A percentile compares a stretch with the other conserved stretches of the same genome.
These are phyloP conservation scores for Lagenorhynchus albirostris DNA, from an alignment of 2,113 vertebrate species.

Conservation along the genomic window DNA sequence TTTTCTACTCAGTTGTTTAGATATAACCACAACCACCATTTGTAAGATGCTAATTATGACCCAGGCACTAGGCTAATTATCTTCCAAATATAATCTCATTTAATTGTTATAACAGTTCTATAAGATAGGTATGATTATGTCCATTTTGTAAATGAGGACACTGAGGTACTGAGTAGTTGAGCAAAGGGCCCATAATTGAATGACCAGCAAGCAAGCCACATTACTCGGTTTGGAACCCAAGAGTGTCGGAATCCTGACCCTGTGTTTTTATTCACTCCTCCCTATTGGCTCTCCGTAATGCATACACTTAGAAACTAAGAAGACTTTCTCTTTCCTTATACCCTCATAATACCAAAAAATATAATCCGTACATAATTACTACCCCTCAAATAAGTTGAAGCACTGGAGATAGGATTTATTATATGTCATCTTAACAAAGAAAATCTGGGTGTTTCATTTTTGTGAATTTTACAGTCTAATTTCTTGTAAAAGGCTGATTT, in stretches of 20 bases:
- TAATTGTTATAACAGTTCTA: conserved; percentile 26
- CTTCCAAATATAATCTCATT: conserved; percentile 51
- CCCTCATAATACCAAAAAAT: background rate
- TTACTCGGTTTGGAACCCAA: background rate
- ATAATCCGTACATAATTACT: background rate
- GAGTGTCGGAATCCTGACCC: background rate
- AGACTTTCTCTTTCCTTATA: background rate
- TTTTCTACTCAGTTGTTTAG: conserved; percentile 28
- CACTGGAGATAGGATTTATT: background rate
- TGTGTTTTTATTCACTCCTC: background rate
- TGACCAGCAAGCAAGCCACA: background rate
- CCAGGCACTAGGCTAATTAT: background rate
- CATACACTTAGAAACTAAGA: background rate
- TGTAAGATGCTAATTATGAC: conserved; percentile 30
- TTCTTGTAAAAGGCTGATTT: background rate
- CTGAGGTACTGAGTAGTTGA: background rate
- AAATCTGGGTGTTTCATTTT: background rate
- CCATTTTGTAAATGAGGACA: conserved; percentile 4
- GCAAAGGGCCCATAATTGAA: background rate
- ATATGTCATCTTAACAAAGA: background rate
- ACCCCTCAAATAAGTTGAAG: background rate
- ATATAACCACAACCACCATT: background rate
- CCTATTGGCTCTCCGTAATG: background rate
- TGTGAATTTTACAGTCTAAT: background rate
- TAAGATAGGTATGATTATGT: conserved; percentile 32